phyloP scores from a whole-genome alignment of 2,888 invertebrate species.

The Anticlea derivata region DNA sequence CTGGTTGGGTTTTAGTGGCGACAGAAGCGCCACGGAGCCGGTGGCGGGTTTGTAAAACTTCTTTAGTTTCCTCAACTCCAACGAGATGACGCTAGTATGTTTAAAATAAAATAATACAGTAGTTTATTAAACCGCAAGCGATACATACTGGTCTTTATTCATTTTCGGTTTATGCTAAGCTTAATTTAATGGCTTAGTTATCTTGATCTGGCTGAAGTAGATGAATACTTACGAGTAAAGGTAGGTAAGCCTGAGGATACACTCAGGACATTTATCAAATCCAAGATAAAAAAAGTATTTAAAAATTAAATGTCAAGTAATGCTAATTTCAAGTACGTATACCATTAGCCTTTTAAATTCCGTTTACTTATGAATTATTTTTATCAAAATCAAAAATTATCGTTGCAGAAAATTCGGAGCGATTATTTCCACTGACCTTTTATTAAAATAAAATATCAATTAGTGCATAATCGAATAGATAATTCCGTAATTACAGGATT shows the following conservation, averaged over 20 bases:
- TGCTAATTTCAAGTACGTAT: conserved; percentile 8
- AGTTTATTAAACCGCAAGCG: background rate
- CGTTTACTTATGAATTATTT: conserved; percentile 18
- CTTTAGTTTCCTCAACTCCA: conserved; percentile 39
- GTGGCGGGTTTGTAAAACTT: conserved; percentile 15
- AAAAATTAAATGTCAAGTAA: conserved; percentile 20
- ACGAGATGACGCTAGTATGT: conserved; percentile 60
- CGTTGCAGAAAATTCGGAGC: conserved; percentile 17
- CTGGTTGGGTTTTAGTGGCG: conserved; percentile 4
- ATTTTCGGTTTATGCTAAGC: background rate
- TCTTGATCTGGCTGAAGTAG: background rate
- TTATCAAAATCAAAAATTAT: conserved; percentile 24
- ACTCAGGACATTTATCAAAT: conserved; percentile 15
- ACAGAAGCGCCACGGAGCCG: conserved; percentile 46
- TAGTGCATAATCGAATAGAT: conserved; percentile 7
- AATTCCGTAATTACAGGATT: conserved; percentile 2
- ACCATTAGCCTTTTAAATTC: conserved; percentile 4
- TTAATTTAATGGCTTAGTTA: background rate
- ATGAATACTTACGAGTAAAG: background rate
- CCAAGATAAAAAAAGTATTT: conserved; percentile 10
- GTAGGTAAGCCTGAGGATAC: conserved; percentile 6
- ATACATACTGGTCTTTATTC: background rate
- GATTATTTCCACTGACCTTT: conserved; percentile 12
- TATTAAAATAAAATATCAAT: background rate
- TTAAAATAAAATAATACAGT: no score